Conservation (phyloP, 2,888 invertebrate genomes). For the Drosophila tanythrix region DNA sequence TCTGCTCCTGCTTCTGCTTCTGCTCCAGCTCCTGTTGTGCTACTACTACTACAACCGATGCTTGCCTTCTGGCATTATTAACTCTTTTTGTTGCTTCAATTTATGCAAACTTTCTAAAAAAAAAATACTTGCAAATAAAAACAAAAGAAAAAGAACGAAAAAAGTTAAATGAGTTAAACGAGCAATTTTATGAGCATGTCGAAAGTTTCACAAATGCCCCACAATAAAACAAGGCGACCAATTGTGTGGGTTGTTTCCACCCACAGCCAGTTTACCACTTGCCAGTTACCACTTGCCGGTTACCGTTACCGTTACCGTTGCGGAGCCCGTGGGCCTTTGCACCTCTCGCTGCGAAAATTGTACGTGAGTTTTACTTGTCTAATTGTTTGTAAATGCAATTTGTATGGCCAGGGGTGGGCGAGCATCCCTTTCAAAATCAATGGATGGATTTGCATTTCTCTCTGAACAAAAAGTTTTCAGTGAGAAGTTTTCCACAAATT, state of each 20-base stretch:
- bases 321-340: conserved; percentile 30
- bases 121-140: conserved; percentile 30
- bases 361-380: conserved; percentile 70
- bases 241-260: conserved; percentile 35
- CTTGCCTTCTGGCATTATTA: conserved; percentile 60
- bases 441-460: conserved; percentile 51
- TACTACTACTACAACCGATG: conserved; percentile 29
- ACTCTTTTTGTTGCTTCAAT: conserved; percentile 72
- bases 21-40: neutral
- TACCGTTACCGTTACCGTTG: conserved; percentile 36
- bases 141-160: conserved; percentile 54
- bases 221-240: conserved; percentile 62
- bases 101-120: conserved; percentile 72
- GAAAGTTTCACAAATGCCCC: conserved; percentile 71
- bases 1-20: neutral
- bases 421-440: conserved; percentile 51
- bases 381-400: conserved; percentile 70
- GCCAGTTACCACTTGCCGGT: conserved; percentile 29
- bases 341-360: conserved; percentile 44
- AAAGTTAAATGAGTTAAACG: conserved; percentile 83
- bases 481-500: conserved; percentile 19
- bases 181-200: conserved; percentile 79
- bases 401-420: conserved; percentile 32
- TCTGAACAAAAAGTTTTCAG: conserved; percentile 11
- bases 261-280: neutral